These are phyloP conservation scores for Stenichneumon culpator DNA, from an alignment of 2,888 invertebrate species.

Conservation along the genomic window DNA sequence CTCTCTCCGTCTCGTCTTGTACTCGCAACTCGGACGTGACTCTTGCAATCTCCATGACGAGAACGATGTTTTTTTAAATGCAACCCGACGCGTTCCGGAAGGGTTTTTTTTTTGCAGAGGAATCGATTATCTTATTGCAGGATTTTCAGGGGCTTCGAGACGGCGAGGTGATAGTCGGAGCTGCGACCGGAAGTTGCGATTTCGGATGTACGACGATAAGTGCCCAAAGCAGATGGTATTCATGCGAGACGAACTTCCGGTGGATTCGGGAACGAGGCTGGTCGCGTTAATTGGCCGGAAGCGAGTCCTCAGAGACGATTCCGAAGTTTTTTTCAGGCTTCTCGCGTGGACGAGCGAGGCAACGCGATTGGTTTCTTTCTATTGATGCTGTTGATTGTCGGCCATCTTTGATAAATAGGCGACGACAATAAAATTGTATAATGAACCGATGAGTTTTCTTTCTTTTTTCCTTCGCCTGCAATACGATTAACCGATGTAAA, in stretches of 20 bases:
- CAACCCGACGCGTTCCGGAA: neutral
- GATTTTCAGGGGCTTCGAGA: neutral
- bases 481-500: neutral
- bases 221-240: neutral
- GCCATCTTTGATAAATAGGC: neutral
- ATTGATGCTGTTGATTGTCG: neutral
- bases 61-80: constrained; percentile 17
- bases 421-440: neutral
- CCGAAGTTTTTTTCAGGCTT: neutral
- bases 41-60: constrained; percentile 31
- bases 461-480: neutral
- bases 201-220: neutral
- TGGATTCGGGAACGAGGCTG: neutral
- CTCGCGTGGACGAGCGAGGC: too few relatives aligned
- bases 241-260: neutral
- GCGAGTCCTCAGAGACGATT: neutral
- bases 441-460: neutral
- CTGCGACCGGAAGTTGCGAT: neutral
- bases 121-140: constrained; percentile 28
- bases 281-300: neutral
- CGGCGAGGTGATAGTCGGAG: neutral
- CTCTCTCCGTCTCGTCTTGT: constrained; percentile 24
- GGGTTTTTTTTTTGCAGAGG: constrained; percentile 1
- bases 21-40: constrained; percentile 23
- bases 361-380: neutral